Conservation (phyloP, 2,113 vertebrate genomes). For the Podocnemis expansa region DNA sequence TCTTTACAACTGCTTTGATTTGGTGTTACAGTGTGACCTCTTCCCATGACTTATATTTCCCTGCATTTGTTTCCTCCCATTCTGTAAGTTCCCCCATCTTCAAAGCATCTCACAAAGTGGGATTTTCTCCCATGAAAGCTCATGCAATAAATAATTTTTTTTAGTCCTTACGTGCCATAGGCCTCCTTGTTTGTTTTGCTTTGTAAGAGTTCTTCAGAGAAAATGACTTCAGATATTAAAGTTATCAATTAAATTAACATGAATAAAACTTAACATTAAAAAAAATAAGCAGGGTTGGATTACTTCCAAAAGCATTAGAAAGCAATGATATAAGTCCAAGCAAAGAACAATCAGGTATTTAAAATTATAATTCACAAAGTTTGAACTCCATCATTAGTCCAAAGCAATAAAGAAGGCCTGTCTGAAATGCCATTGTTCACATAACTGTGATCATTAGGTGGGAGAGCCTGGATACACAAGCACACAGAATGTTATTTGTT, state of each 20-base stretch:
- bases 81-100: too few relatives aligned
- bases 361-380: background rate
- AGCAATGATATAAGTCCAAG: slow-evolving; percentile 9
- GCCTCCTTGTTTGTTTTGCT: too few relatives aligned
- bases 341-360: slow-evolving; percentile 24
- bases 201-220: background rate
- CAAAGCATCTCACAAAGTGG: too few relatives aligned
- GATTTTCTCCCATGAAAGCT: too few relatives aligned
- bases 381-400: background rate
- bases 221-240: background rate
- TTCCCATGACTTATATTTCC: too few relatives aligned
- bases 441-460: background rate
- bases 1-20: too few relatives aligned
- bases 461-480: slow-evolving; percentile 36
- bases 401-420: slow-evolving; percentile 11
- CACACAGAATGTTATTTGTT: slow-evolving; percentile 57
- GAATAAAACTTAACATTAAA: background rate
- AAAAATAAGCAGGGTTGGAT: background rate
- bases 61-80: too few relatives aligned
- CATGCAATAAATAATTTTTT: too few relatives aligned
- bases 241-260: background rate
- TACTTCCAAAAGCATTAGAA: background rate
- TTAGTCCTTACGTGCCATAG: too few relatives aligned
- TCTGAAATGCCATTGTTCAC: background rate
- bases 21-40: too few relatives aligned